Base-by-base conservation (phyloP, 2,113 vertebrate species). In the Melanotaenia duboulayi region DNA sequence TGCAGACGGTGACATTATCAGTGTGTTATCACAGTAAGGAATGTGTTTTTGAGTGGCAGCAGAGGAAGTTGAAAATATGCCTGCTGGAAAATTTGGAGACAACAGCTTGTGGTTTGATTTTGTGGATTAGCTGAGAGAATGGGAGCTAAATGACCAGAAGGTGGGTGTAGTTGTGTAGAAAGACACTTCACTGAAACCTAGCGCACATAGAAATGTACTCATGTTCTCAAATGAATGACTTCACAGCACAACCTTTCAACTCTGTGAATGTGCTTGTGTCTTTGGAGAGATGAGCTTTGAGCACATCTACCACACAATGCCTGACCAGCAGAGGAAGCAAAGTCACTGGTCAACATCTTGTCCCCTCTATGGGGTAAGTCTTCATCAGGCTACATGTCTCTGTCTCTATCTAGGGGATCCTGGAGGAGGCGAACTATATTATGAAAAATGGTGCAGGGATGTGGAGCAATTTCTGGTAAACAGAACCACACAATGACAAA, bases 281-380 rank as follows among this genome's bases (percentile, higher is more conserved):
- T n/a, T n/a, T n/a, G n/a, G n/a, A n/a, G n/a, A n/a, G n/a, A n/a
- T n/a, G n/a, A n/a, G n/a, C n/a, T n/a, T n/a, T n/a, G n/a, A n/a
- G n/a, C n/a, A n/a, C n/a, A n/a, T n/a, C n/a, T n/a, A 48, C 65
- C 48, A 65, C 49, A 62, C 54, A 46, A 37, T 20, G 16, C 49
- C 28, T 54, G 61, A 59, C 35, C 67, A 68, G 60, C 62, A 81
- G 61, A 61, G 65, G 67, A 51, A 66, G 67, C 83, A 52, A 24
- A 46, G 39, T 76, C 84, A 80, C 85, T 74, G 69, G 78, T 84
- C 81, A 84, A 72, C 42, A 65, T 71, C 24, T 46, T 50, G 63
- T 25, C 22, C 48, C 50, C 71, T 65, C 83, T 14, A 4, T 56
- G 42, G 56, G 48, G 76, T 17, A 52, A 58, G 59, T 32, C 67